Evolutionary conservation across 2,797 vertebrate species (phyloP), one percentile per base, ranked within the genome.

Genomic region (Phoxinus dragarum): DNA sequence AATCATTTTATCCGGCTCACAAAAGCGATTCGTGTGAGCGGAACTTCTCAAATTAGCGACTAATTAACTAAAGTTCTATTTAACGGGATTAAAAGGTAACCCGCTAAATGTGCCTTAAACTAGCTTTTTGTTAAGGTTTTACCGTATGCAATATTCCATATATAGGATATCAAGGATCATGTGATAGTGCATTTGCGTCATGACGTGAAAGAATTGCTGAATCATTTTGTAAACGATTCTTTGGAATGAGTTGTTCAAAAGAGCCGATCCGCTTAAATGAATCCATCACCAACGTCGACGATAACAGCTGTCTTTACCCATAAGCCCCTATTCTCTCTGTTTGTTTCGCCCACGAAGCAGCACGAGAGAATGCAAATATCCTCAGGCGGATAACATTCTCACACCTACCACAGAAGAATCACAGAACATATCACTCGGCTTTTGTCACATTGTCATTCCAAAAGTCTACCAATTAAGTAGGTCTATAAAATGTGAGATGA

Each of bases 281-380:
- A 81, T 59, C 11, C 14, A 31, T 56, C 47, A 38, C 44, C 12
- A 54, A 11, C 66, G 64, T 81, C 47, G 38, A 79, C 83, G 11
- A 73, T 90, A 84, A 81, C 94, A 84, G 72, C 94, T 91, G 84
- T 82, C 9, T 89, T 94, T 95, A 93, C 95, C 95, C 95, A 95
- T 7, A 91, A 95, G 40, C 85, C 94, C 74, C 85, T 61, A 27
- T 87, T 87, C 84, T 89, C 81, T 87, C 49, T 74, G 78, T 82
- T 16, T 49, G 47, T 49, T 67, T 84, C 84, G 79, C 52, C 85
- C 54, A 81, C 79, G 44, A 77, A 77, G 40, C 21, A n/a, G 31
- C 71, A 69, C 73, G 19, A 54, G 66, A 71, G 67, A 56, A 59
- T 69, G 78, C 27, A 42, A 61, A 76, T 81, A 49, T 27, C 49